These are phyloP conservation scores for Melanogrammus aeglefinus DNA, from an alignment of 2,797 vertebrate species.

Conservation along the genomic window DNA sequence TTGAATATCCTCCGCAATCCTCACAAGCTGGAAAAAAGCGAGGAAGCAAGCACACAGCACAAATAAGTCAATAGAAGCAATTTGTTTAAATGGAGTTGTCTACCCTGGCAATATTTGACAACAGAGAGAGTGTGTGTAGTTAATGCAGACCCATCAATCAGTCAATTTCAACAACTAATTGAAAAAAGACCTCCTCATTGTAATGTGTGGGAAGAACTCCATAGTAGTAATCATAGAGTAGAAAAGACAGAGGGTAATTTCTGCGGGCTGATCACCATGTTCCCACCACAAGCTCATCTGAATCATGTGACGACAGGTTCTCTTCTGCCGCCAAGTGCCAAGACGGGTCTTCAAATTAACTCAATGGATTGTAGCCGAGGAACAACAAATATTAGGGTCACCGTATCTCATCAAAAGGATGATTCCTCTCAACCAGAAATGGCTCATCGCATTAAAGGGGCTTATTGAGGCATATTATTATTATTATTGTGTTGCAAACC, in stretches of 20 bases:
- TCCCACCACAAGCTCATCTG: not conserved
- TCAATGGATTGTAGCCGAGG: not conserved
- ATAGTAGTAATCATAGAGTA: not conserved
- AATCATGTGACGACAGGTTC: not conserved
- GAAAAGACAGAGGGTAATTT: not conserved
- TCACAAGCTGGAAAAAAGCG: not conserved
- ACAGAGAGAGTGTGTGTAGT: conserved; percentile 2
- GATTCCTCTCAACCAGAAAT: not conserved
- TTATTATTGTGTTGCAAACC: conserved; percentile 1
- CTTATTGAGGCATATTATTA: not conserved
- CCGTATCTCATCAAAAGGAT: not conserved
- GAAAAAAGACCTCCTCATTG: not conserved
- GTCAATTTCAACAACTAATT: not conserved
- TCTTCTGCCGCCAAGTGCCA: not conserved
- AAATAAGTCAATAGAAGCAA: conserved; percentile 2
- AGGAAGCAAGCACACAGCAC: not conserved
- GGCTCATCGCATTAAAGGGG: not conserved
- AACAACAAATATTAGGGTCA: not conserved
- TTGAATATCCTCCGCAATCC: not conserved
- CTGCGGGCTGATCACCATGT: not conserved
- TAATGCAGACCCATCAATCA: not conserved
- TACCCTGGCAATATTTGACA: not conserved
- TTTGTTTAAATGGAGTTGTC: not conserved
- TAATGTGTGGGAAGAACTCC: not conserved
- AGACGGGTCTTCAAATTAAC: not conserved